Evolutionary conservation across 2,113 vertebrate genomes (phyloP).

Genomic region (Phrynocephalus versicolor): DNA sequence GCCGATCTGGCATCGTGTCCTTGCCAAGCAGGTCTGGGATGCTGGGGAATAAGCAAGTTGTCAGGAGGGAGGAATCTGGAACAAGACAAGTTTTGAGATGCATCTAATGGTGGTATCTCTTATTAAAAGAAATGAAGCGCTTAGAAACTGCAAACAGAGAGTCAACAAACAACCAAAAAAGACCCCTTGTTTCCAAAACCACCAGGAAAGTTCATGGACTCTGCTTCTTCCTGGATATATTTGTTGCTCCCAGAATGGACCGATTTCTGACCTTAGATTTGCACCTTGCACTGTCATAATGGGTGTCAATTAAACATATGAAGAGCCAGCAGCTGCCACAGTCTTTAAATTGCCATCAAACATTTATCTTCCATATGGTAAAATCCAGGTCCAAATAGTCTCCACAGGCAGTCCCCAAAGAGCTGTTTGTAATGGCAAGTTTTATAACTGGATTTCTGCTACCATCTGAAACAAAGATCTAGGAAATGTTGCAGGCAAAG

Average conservation of each 20-base stretch:
- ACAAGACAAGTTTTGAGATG: conserved; percentile 55
- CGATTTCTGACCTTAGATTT: conserved; percentile 33
- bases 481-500: neutral
- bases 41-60: conserved; percentile 58
- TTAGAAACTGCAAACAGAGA: conserved; percentile 6
- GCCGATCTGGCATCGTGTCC: conserved; percentile 61
- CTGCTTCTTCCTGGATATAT: conserved; percentile 16
- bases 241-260: neutral
- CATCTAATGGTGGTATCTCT: conserved; percentile 39
- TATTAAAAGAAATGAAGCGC: conserved; percentile 36
- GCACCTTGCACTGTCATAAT: conserved; percentile 20
- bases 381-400: neutral
- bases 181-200: conserved; percentile 16
- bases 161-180: conserved; percentile 15
- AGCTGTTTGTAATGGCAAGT: neutral
- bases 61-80: conserved; percentile 56
- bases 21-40: conserved; percentile 45
- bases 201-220: conserved; percentile 22
- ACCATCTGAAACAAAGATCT: neutral
- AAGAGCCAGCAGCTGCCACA: conserved; percentile 10
- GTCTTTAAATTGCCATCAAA: conserved; percentile 37
- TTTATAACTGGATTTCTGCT: neutral
- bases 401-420: conserved; percentile 22
- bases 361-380: conserved; percentile 1
- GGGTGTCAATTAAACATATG: conserved; percentile 36